Conservation (phyloP, 2,888 invertebrate species). For the Drosophila multiciliata region DNA sequence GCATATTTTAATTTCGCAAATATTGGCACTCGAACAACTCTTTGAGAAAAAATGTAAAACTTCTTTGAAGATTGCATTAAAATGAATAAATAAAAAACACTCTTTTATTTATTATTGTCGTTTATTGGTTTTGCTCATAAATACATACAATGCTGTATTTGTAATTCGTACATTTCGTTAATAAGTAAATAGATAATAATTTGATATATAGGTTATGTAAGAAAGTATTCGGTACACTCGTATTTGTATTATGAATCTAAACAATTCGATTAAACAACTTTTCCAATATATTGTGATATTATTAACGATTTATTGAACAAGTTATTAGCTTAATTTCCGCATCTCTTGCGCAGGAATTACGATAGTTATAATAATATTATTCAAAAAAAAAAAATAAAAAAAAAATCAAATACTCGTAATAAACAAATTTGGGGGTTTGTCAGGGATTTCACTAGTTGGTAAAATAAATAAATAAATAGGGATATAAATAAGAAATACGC, state of each 20-base stretch:
- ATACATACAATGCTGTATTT: conserved; percentile 47
- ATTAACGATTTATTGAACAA: conserved; percentile 62
- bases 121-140: conserved; percentile 57
- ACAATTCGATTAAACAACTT: conserved; percentile 17
- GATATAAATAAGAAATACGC: conserved; percentile 39
- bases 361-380: conserved; percentile 46
- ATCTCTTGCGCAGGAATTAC: conserved; percentile 56
- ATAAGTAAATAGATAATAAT: conserved; percentile 43
- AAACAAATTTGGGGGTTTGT: conserved; percentile 26
- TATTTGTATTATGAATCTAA: conserved; percentile 26
- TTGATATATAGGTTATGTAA: conserved; percentile 36
- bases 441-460: conserved; percentile 42
- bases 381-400: conserved; percentile 38
- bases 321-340: conserved; percentile 42
- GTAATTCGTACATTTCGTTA: conserved; percentile 43
- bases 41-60: not conserved
- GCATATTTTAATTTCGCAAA: not conserved
- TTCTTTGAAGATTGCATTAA: not conserved
- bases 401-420: conserved; percentile 45
- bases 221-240: conserved; percentile 31
- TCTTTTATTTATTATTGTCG: conserved; percentile 34
- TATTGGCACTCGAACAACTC: not conserved
- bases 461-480: conserved; percentile 50
- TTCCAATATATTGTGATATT: conserved; percentile 24
- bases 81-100: not conserved